Evolutionary conservation across 1,140 invertebrate species (phyloP).

Genomic region (Neodiprion virginianus): DNA sequence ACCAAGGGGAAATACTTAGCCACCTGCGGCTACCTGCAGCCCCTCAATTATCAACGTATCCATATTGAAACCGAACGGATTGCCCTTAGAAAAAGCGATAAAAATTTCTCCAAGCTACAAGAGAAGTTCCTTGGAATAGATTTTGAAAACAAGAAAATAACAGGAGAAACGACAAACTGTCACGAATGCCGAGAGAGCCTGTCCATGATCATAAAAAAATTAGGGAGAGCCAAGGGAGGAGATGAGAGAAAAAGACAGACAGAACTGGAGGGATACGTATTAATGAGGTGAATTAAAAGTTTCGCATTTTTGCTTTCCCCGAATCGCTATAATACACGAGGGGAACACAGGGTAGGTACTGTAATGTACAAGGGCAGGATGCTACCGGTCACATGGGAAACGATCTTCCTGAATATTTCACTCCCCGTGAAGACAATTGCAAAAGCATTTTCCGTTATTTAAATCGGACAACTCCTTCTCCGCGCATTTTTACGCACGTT

Average conservation of each 20-base stretch:
- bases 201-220: neutral
- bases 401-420: constrained; percentile 1
- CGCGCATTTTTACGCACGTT: too few species aligned
- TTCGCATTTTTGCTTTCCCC: neutral
- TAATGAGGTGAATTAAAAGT: constrained; percentile 3
- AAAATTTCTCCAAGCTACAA: too few species aligned
- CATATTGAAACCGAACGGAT: neutral
- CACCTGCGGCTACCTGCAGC: neutral
- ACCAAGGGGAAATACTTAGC: neutral
- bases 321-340: neutral
- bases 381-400: neutral
- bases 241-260: too few species aligned
- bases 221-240: neutral
- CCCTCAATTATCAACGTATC: constrained; percentile 5
- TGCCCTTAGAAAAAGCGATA: neutral
- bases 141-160: too few species aligned
- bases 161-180: too few species aligned
- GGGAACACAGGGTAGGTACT: too few species aligned
- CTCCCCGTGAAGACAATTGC: neutral
- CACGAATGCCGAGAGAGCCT: neutral
- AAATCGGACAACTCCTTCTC: too few species aligned
- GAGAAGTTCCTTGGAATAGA: too few species aligned
- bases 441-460: neutral
- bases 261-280: neutral
- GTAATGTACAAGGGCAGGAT: neutral